These are phyloP conservation scores for Gastrophysa polygoni DNA, from an alignment of 2,888 invertebrate species.

Conservation along the genomic window DNA sequence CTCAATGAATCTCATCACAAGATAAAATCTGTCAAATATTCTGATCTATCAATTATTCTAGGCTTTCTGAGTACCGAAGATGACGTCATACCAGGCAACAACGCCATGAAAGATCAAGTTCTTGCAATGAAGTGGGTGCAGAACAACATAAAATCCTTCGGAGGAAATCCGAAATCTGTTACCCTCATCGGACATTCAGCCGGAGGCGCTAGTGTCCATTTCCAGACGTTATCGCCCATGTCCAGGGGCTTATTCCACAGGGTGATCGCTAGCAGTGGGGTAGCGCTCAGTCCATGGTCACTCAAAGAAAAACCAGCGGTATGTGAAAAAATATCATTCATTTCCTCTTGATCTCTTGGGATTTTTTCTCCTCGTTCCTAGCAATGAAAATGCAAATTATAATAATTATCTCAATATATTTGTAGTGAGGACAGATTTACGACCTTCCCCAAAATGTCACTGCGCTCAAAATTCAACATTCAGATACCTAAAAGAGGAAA, in stretches of 20 bases:
- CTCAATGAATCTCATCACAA: too few species aligned
- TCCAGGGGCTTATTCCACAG: constrained; percentile 48
- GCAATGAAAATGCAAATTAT: too few species aligned
- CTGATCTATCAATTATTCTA: too few species aligned
- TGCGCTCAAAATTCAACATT: too few species aligned
- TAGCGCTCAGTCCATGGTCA: constrained; percentile 66
- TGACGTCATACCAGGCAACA: constrained; percentile 52
- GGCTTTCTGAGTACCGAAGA: constrained; percentile 55
- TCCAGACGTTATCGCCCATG: constrained; percentile 52
- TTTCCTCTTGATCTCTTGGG: too few species aligned
- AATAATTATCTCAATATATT: too few species aligned
- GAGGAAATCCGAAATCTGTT: constrained; percentile 54
- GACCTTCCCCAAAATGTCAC: too few species aligned
- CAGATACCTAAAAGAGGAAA: too few species aligned
- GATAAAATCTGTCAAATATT: too few species aligned
- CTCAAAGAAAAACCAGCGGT: constrained; percentile 60
- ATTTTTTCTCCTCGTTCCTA: too few species aligned
- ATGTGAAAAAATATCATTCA: background rate
- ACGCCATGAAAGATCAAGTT: constrained; percentile 54
- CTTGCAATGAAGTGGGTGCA: constrained; percentile 53
- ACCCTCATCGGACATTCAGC: constrained; percentile 54
- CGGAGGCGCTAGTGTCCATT: constrained; percentile 54
- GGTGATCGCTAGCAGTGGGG: constrained; percentile 74
- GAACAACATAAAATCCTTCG: constrained; percentile 52
- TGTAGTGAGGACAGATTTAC: too few species aligned